These are phyloP conservation scores for Coptotermes formosanus DNA, from an alignment of 1,140 invertebrate genomes.

Conservation along the genomic window DNA sequence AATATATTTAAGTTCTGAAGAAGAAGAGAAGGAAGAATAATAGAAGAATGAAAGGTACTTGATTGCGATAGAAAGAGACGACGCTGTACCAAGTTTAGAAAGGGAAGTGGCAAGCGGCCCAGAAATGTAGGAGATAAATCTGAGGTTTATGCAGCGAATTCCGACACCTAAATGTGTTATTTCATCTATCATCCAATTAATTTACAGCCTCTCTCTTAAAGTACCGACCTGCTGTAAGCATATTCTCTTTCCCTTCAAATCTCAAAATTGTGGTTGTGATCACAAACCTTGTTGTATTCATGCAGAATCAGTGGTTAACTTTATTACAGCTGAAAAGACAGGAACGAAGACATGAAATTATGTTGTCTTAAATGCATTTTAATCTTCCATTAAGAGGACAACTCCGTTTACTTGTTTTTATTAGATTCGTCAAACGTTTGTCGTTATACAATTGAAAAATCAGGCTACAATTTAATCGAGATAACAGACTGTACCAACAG, in stretches of 20 bases:
- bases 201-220: neutral
- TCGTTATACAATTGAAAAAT: too few relatives aligned
- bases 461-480: too few relatives aligned
- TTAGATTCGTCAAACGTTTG: too few relatives aligned
- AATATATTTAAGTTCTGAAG: neutral
- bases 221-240: neutral
- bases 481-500: too few relatives aligned
- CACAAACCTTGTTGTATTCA: neutral
- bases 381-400: too few relatives aligned
- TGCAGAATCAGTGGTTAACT: neutral
- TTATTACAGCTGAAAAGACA: too few relatives aligned
- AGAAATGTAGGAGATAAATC: neutral
- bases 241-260: neutral
- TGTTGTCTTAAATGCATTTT: too few relatives aligned
- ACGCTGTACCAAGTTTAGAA: too few relatives aligned
- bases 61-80: neutral
- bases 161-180: neutral
- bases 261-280: neutral
- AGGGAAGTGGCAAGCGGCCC: neutral
- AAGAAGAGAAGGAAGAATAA: neutral
- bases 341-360: too few relatives aligned
- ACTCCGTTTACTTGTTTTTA: too few relatives aligned
- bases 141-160: neutral
- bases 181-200: neutral
- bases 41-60: neutral